These are phyloP conservation scores for Chloromyia formosa DNA, from an alignment of 2,888 invertebrate genomes.

Conservation along the genomic window DNA sequence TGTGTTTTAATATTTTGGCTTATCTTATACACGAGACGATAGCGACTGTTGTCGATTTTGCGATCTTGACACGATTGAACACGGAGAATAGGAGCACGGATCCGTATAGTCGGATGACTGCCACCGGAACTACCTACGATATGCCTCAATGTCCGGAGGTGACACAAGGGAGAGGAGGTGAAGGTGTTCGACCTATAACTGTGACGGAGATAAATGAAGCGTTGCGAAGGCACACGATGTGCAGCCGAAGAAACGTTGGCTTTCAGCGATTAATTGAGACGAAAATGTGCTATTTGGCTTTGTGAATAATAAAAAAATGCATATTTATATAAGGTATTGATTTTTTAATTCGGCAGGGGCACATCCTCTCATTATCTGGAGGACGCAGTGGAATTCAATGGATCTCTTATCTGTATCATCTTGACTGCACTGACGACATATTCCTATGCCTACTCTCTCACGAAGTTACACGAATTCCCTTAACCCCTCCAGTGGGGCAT, in stretches of 20 bases:
- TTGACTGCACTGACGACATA: no score
- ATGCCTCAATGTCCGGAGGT: slow-evolving; percentile 64
- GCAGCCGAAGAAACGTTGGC: slow-evolving; percentile 58
- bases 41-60: slow-evolving; percentile 86
- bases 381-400: no score
- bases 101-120: slow-evolving; percentile 72
- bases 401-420: no score
- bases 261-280: slow-evolving; percentile 59
- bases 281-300: slow-evolving; percentile 59
- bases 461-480: no score
- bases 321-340: no score
- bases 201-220: slow-evolving; percentile 86
- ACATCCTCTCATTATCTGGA: no score
- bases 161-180: slow-evolving; percentile 68
- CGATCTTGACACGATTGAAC: slow-evolving; percentile 82
- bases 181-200: slow-evolving; percentile 76
- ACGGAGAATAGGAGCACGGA: slow-evolving; percentile 73
- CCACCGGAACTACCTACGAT: slow-evolving; percentile 60
- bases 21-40: slow-evolving; percentile 92
- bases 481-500: no score
- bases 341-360: no score
- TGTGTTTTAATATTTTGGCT: slow-evolving; percentile 79
- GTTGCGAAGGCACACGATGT: slow-evolving; percentile 70
- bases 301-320: no score
- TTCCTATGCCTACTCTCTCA: no score